Evolutionary conservation across 2,888 invertebrate genomes (phyloP).

Genomic region (Pasiphila rectangulata): DNA sequence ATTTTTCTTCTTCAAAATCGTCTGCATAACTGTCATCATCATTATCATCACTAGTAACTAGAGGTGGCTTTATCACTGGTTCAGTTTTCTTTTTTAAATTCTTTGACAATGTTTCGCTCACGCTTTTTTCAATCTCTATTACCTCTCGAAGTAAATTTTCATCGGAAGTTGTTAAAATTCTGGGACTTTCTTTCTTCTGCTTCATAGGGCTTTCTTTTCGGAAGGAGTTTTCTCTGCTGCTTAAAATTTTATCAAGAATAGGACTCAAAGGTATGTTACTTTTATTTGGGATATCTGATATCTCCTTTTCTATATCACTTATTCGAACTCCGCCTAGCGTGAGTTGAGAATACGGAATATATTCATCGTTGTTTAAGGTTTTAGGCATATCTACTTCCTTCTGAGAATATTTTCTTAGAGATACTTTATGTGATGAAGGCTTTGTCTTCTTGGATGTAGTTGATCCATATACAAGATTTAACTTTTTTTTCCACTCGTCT

Average conservation of each 20-base stretch:
- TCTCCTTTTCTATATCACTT: constrained; percentile 69
- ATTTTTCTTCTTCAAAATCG: constrained; percentile 73
- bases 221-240: constrained; percentile 63
- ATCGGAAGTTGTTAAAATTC: constrained; percentile 66
- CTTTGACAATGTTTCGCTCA: constrained; percentile 57
- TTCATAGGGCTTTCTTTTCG: constrained; percentile 46
- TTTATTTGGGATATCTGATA: constrained; percentile 55
- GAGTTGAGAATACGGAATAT: constrained; percentile 73
- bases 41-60: constrained; percentile 35
- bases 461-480: constrained; percentile 59
- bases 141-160: constrained; percentile 73
- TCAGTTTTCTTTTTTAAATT: constrained; percentile 35
- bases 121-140: constrained; percentile 61
- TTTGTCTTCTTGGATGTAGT: constrained; percentile 38
- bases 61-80: constrained; percentile 29
- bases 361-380: constrained; percentile 57
- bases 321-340: constrained; percentile 69
- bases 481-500: constrained; percentile 65
- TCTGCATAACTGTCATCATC: constrained; percentile 57
- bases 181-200: constrained; percentile 39
- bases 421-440: constrained; percentile 24
- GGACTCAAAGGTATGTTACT: constrained; percentile 60
- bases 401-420: constrained; percentile 31
- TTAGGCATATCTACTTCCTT: constrained; percentile 33
- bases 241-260: constrained; percentile 65